Evolutionary conservation across 2,888 invertebrate genomes (phyloP), one percentile per base, ranked within the genome.

Genomic region (Tetramorium bicarinatum): DNA sequence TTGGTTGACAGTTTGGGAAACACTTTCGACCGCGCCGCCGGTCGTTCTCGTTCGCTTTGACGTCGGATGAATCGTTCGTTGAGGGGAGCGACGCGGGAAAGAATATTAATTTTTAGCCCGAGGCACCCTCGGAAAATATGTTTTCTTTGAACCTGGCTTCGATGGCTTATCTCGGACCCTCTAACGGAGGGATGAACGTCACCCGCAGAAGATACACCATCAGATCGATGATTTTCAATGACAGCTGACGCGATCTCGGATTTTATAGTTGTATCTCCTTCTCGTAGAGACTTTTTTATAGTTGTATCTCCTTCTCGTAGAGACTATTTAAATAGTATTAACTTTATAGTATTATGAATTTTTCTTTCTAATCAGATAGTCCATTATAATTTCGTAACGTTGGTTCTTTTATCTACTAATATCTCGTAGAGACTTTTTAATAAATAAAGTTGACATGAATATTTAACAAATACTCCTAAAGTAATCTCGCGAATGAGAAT

Each of bases 1-100:
- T 94, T 93, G 93, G 93, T 93, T 93, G 94, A 93, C 93, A 93
- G 92, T 90, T 90, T 88, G 62, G 91, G 92, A 93, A 93, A 93
- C 92, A 93, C 90, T 94, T 93, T 93, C 49, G 74, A 67, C 84
- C 67, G 49, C 66, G 72, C 71, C 87, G 82, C 71, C 79, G 84
- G 67, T 59, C 83, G 81, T 83, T 72, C 83, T 56, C 74, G 77
- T 71, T 76, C 56, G 86, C 86, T 85, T 88, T 83, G 79, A 81
- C 72, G 83, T 77, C 52, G 59, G n/a, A 25, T 62, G 82, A 81
- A 83, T 72, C 83, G 71, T 75, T 85, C 71, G 62, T 25, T n/a
- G 77, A 62, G 69, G 82, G 85, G 74, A 76, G 67, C 79, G 82
- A 75, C 62, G 86, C 69, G 85, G 84, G 79, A 49, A 87, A 85